Evolutionary conservation across 2,797 vertebrate species (phyloP), one percentile per base, ranked within the genome.

Genomic region (Malurus splendens): DNA sequence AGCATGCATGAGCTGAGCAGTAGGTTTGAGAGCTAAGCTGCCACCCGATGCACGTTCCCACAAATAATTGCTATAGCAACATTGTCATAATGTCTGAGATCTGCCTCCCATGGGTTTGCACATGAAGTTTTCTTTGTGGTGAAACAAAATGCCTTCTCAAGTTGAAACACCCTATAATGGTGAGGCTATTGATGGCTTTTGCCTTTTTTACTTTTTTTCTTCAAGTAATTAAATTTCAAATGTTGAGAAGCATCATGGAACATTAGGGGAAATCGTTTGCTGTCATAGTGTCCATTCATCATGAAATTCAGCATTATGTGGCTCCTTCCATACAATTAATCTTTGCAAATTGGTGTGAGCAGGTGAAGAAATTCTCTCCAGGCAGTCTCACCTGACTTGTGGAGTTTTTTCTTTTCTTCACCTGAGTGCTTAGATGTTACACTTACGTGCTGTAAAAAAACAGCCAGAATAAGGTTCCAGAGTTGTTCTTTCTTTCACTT

Each of bases 21-120:
- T 90, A 73, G 91, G 57, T 86, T 91, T 65, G 55, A 93, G 84
- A 92, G 89, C 86, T 89, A 89, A 94, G 90, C 91, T 70, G 82
- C 27, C 28, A 74, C 87, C 71, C 71, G 68, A 86, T 85, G 87
- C 86, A 93, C 75, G 4, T 94, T 95, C 86, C 85, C 94, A 79
- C 83, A 94, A 96, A 93, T 94, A 92, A 97, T 97, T 96, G 86
- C 97, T 95, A 96, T 96, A 92, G 96, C 95, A 97, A 96, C 96
- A 75, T 68, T 92, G 84, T 94, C 92, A 93, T 93, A 84, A 90
- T 92, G 95, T 93, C 86, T 94, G 96, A 96, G 91, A 87, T 92
- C 85, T 95, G 51, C 94, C 86, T 96, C 94, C 81, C 93, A 87
- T 16, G 71, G 88, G 93, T 96, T 95, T 88, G 75, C 95, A 96